These are phyloP conservation scores for Sebastes minor DNA, from an alignment of 2,797 vertebrate species.

Conservation along the genomic window DNA sequence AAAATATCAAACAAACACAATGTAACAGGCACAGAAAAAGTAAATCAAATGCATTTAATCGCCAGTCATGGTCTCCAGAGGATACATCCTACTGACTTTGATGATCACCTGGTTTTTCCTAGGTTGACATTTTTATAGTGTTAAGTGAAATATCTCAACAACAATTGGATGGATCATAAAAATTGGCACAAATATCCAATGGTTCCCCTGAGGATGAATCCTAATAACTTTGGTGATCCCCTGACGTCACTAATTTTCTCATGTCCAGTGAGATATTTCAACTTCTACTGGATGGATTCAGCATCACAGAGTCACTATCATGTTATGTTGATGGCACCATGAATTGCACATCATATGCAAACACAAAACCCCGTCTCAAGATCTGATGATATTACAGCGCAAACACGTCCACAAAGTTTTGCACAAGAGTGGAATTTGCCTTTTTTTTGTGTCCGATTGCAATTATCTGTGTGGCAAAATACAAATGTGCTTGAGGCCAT, in stretches of 20 bases:
- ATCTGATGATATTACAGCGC: background rate
- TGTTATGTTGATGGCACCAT: background rate
- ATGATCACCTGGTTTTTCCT: background rate
- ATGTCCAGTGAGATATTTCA: background rate
- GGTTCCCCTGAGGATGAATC: background rate
- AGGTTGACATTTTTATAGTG: background rate
- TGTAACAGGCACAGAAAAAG: background rate
- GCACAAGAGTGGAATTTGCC: background rate
- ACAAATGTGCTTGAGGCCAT: background rate
- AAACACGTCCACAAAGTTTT: background rate
- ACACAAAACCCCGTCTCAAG: background rate
- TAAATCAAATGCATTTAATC: no score
- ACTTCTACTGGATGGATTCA: background rate
- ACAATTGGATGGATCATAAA: background rate
- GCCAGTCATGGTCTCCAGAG: background rate
- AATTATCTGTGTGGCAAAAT: background rate
- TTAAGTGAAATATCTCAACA: background rate
- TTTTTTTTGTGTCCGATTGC: background rate
- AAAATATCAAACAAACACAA: background rate
- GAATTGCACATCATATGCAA: background rate
- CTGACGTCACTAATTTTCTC: background rate
- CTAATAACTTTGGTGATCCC: background rate
- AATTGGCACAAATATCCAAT: background rate
- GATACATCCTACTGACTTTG: background rate
- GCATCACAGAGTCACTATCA: background rate